A percentile compares a stretch with the other conserved stretches of the same genome.
Conservation (phyloP, 2,113 vertebrate species). For the Myanophis thanlyinensis region DNA sequence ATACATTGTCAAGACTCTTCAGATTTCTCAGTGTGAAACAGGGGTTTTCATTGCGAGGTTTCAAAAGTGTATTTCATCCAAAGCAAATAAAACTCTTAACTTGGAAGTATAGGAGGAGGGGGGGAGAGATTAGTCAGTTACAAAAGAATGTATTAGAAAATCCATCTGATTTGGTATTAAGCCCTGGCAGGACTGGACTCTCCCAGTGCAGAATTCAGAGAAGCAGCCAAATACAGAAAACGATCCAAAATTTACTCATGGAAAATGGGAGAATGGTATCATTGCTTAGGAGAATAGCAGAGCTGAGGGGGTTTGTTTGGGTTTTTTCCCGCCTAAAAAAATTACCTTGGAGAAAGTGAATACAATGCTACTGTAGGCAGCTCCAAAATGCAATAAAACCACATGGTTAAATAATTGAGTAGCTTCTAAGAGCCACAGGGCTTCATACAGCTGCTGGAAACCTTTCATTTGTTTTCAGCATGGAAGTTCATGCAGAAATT, state of each 20-base stretch:
- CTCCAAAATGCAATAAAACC: neutral
- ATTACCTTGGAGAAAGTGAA: neutral
- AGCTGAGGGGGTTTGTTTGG: neutral
- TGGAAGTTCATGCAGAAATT: neutral
- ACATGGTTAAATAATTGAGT: neutral
- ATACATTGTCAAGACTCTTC: slow-evolving; percentile 3
- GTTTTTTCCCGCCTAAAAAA: too few relatives aligned
- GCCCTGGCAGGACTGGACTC: neutral
- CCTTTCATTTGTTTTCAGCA: neutral
- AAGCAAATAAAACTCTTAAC: slow-evolving; percentile 28
- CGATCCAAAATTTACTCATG: neutral
- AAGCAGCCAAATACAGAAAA: neutral
- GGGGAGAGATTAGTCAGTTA: neutral
- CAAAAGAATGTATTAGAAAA: neutral
- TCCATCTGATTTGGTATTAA: neutral
- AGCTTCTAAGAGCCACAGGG: neutral
- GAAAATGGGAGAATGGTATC: neutral
- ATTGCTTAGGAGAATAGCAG: neutral
- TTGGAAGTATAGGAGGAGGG: neutral
- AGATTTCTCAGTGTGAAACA: slow-evolving; percentile 15
- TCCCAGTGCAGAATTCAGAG: neutral
- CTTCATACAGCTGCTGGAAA: neutral
- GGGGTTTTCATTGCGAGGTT: neutral
- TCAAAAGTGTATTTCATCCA: slow-evolving; percentile 25
- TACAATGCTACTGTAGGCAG: neutral